A percentile compares a stretch with the other conserved stretches of the same genome.
Evolutionary conservation across 2,888 invertebrate genomes (phyloP).

Genomic region (Alsophila aescularia): DNA sequence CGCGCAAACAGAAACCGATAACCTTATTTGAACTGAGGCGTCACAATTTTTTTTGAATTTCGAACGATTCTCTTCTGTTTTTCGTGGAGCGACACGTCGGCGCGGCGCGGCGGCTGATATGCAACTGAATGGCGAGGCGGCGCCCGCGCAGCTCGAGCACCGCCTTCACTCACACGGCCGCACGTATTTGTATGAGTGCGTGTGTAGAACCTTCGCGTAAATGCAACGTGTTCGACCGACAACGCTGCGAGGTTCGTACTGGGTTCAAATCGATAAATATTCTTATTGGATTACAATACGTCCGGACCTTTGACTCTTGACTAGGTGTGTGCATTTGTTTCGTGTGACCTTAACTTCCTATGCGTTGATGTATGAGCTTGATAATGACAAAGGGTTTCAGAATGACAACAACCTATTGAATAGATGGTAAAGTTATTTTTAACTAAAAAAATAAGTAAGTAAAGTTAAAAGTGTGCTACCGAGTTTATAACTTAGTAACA

Average conservation of each 20-base stretch:
- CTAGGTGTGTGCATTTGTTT: constrained; percentile 33
- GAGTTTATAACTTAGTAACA: too few relatives aligned
- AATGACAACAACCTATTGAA: too few relatives aligned
- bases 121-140: constrained; percentile 68
- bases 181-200: constrained; percentile 32
- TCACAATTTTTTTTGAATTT: constrained; percentile 53
- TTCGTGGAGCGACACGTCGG: constrained; percentile 49
- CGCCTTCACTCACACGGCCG: constrained; percentile 66
- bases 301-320: constrained; percentile 22
- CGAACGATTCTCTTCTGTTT: constrained; percentile 34
- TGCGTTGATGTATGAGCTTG: constrained; percentile 8
- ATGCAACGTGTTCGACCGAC: constrained; percentile 61
- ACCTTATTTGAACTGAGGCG: constrained; percentile 71
- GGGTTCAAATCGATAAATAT: constrained; percentile 37
- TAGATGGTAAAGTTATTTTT: too few relatives aligned
- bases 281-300: constrained; percentile 31
- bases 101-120: constrained; percentile 52
- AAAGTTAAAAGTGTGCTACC: too few relatives aligned
- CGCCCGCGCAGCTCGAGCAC: constrained; percentile 65
- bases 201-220: constrained; percentile 70
- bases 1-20: constrained; percentile 68
- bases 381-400: background rate
- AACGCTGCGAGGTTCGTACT: constrained; percentile 19
- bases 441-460: too few relatives aligned
- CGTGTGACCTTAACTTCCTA: constrained; percentile 32